Evolutionary conservation across 2,113 vertebrate species (phyloP), one percentile per base, ranked within the genome.

Genomic region (Austrofundulus limnaeus): DNA sequence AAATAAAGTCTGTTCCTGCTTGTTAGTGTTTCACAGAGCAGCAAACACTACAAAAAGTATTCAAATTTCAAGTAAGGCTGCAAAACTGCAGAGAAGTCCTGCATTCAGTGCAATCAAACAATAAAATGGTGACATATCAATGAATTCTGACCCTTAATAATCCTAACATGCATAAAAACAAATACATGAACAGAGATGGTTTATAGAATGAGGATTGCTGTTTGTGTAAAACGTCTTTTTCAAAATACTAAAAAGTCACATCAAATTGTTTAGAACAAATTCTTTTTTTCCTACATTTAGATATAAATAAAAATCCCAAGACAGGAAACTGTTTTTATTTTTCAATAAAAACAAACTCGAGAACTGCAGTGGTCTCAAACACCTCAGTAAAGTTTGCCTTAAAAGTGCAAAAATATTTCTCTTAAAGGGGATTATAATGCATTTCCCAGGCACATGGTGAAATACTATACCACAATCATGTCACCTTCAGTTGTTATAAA

Each of bases 21-120:
- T 61, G 21, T 15, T 34, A 28, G 41, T 53, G 25, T 53, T 50
- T 48, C 38, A n/a, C 21, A 60, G 38, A 50, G 24, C 5, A 1
- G 38, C 24, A 53, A 38, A 28, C 2, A 24, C 31, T 19, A 21
- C 48, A 14, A 57, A 17, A 10, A 14, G 5, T 52, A 49, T 31
- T n/a, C 13, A 24, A 10, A 63, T 56, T 84, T 81, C 67, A 83
- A 82, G 77, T 82, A 69, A 61, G 39, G 50, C 24, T 80, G 64
- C 57, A 62, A 25, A 3, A 12, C 15, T 66, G 53, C 51, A 79
- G 37, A 66, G 31, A 25, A 45, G 28, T 58, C 46, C 43, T 51
- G 47, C 43, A 67, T 77, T 70, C 80, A 87, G 76, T 85, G 77
- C 66, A 83, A 75, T 61, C 2, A 50, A 50, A 50, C 1, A 13